Evolutionary conservation across 2,113 vertebrate genomes (phyloP), one percentile per base, ranked within the genome.

Genomic region (Gila orcuttii): DNA sequence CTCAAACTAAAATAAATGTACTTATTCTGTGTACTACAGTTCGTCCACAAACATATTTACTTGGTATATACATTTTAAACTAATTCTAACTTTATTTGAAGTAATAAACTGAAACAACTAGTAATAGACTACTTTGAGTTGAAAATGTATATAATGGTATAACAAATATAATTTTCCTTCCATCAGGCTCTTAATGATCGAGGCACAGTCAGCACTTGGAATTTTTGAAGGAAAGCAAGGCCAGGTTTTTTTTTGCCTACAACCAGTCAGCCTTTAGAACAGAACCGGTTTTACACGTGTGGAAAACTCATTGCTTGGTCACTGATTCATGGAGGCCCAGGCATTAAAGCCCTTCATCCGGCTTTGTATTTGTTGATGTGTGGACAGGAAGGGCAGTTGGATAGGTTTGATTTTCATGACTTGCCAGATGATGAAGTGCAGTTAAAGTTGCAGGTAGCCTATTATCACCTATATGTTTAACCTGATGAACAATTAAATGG

Each of bases 321-420:
- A 31, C n/a, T 66, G 13, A 31, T 66, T 66, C 64, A 31, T 31
- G 64, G 64, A 66, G 64, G 25, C 25, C 28, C 62, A 66, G 25
- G 64, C 25, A 66, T 66, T 66, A 66, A 66, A 31, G 13, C 25
- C 64, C 64, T 66, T 31, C 64, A 66, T 66, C 13, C 64, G 3
- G 64, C 25, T 66, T 66, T 66, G 11, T 66, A 66, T 66, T 13
- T 66, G 64, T 15, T 66, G 64, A 66, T 66, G 25, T 66, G n/a
- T 66, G 64, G 64, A 66, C 64, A 66, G 64, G 64, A 66, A 66
- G 64, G 64, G 64, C 64, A 66, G 25, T 17, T 66, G 64, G 64
- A 33, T 31, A 28, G 9, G 25, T 66, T 66, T 66, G 64, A 66
- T 66, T 66, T 66, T 66, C 12, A 66, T 4, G 64, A 66, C 64